A percentile compares a stretch with the other conserved stretches of the same genome.
Conservation (phyloP, 2,797 vertebrate genomes). For the Schizopygopsis malacanthus region DNA sequence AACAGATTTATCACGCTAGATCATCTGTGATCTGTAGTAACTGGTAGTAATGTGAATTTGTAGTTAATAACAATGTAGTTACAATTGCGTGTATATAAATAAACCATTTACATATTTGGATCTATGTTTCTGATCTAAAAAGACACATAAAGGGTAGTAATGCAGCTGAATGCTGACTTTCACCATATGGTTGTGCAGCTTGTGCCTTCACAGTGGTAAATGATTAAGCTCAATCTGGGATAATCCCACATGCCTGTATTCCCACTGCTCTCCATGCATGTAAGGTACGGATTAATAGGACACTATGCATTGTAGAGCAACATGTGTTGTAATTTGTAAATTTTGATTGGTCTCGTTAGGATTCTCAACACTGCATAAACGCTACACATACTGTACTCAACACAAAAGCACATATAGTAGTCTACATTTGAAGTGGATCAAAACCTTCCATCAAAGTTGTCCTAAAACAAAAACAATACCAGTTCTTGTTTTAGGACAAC, state of each 20-base stretch:
- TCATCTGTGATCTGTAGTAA: not conserved
- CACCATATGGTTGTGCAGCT: conserved; percentile 68
- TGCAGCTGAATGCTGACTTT: conserved; percentile 60
- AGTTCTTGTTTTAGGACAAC: no score
- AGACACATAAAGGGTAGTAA: conserved; percentile 23
- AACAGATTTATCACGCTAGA: not conserved
- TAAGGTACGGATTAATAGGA: conserved; percentile 4
- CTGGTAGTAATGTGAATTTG: not conserved
- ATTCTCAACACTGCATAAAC: not conserved
- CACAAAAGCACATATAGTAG: not conserved
- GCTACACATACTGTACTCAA: not conserved
- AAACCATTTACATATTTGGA: not conserved
- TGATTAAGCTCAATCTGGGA: conserved; percentile 73
- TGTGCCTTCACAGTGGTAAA: conserved; percentile 64
- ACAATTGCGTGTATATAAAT: not conserved
- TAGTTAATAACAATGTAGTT: not conserved
- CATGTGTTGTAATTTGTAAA: conserved; percentile 18
- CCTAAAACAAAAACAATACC: no score
- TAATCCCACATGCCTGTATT: conserved; percentile 72
- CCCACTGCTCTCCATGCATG: conserved; percentile 60
- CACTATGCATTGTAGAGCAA: not conserved
- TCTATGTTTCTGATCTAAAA: not conserved
- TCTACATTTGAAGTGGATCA: no score
- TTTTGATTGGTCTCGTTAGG: conserved; percentile 15
- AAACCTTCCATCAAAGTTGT: no score